Conservation (phyloP, 2,888 invertebrate genomes). For the Colletes collaris region DNA sequence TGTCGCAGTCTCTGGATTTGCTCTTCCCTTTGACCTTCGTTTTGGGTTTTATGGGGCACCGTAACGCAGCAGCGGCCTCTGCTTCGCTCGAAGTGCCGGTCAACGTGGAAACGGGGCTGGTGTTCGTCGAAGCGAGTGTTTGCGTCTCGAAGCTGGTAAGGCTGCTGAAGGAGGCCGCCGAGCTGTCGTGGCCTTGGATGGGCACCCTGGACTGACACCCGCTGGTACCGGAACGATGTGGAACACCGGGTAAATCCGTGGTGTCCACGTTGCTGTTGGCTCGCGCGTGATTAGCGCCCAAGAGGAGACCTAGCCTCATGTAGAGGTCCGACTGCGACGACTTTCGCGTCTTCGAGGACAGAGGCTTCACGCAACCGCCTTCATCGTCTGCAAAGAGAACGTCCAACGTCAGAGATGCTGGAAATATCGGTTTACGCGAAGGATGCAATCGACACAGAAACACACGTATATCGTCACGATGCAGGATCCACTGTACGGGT, state of each 20-base stretch:
- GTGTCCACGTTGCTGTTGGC: slow-evolving; percentile 81
- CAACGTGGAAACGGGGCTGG: slow-evolving; percentile 94
- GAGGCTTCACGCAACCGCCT: slow-evolving; percentile 87
- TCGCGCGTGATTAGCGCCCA: slow-evolving; percentile 87
- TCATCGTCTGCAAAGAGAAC: slow-evolving; percentile 86
- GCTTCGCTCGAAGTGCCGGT: slow-evolving; percentile 89
- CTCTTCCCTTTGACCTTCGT: slow-evolving; percentile 79
- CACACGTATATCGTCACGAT: slow-evolving; percentile 35
- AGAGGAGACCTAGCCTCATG: slow-evolving; percentile 91
- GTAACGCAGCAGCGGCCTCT: slow-evolving; percentile 86
- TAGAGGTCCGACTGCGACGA: slow-evolving; percentile 91
- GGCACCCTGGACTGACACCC: slow-evolving; percentile 54
- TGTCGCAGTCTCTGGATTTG: slow-evolving; percentile 84
- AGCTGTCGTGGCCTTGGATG: slow-evolving; percentile 73
- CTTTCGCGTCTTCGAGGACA: slow-evolving; percentile 83
- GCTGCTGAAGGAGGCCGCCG: slow-evolving; percentile 84
- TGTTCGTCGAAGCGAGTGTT: slow-evolving; percentile 91
- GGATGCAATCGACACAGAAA: slow-evolving; percentile 25
- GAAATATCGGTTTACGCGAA: fast-evolving
- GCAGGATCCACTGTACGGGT: slow-evolving; percentile 14
- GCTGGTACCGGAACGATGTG: slow-evolving; percentile 39
- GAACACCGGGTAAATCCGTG: slow-evolving; percentile 71
- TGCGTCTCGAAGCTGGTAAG: slow-evolving; percentile 85
- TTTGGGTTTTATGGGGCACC: slow-evolving; percentile 79
- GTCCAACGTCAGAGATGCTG: neutral